phyloP scores from a whole-genome alignment of 2,113 vertebrate species.

The Setophaga coronata region DNA sequence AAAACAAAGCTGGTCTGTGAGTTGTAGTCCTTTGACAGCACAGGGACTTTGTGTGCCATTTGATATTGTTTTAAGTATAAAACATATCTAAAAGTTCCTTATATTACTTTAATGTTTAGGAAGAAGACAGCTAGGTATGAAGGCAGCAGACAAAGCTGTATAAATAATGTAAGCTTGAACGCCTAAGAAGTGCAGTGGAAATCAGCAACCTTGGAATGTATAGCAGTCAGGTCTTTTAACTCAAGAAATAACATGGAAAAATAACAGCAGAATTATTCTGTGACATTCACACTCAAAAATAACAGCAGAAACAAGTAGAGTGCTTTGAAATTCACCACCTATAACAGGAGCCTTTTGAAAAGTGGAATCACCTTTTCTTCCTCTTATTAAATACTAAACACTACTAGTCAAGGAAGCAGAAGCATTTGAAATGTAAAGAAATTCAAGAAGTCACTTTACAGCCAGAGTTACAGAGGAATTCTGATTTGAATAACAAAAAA shows the following conservation, averaged over 20 bases:
- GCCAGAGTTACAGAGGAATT: not conserved
- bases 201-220: conserved; percentile 46
- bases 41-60: not conserved
- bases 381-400: conserved; percentile 5
- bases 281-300: conserved; percentile 4
- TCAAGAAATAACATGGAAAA: conserved; percentile 5
- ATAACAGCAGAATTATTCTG: conserved; percentile 47
- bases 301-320: not conserved
- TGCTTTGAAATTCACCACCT: conserved; percentile 38
- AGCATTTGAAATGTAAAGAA: not conserved
- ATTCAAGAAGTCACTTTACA: not conserved
- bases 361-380: conserved; percentile 1
- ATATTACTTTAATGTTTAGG: conserved; percentile 65
- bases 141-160: conserved; percentile 55
- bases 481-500: not conserved
- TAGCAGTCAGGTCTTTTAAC: conserved; percentile 14
- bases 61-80: not conserved
- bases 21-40: conserved; percentile 52
- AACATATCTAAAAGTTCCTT: conserved; percentile 38
- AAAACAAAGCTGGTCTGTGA: not conserved
- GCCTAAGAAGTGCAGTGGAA: conserved; percentile 8
- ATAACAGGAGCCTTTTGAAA: not conserved
- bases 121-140: conserved; percentile 24
- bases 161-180: conserved; percentile 66
- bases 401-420: not conserved